These are phyloP conservation scores for Dreissena polymorpha DNA, from an alignment of 1,140 invertebrate species.

Conservation along the genomic window DNA sequence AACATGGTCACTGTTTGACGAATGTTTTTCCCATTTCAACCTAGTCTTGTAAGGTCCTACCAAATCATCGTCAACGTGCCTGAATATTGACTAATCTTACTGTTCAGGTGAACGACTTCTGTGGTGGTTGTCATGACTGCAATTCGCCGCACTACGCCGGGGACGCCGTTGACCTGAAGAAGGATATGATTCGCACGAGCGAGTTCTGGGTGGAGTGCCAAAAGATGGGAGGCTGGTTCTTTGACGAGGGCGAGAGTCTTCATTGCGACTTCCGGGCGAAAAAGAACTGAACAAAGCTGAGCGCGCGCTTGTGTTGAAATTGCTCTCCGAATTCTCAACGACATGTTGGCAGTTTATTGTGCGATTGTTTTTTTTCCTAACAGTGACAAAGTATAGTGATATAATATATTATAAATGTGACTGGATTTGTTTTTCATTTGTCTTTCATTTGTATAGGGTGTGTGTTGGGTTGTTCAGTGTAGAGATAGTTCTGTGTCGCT, in stretches of 20 bases:
- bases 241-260: slow-evolving; percentile 52
- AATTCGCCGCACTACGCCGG: slow-evolving; percentile 56
- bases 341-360: neutral
- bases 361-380: no score
- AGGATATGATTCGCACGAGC: slow-evolving; percentile 52
- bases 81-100: neutral
- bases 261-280: slow-evolving; percentile 54
- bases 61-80: no score
- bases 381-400: no score
- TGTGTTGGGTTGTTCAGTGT: no score
- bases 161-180: slow-evolving; percentile 53
- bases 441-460: neutral
- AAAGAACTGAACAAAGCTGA: slow-evolving; percentile 11
- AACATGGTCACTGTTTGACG: no score
- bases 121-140: slow-evolving; percentile 54
- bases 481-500: no score
- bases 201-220: slow-evolving; percentile 56
- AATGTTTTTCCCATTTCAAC: no score
- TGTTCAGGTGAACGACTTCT: slow-evolving; percentile 49
- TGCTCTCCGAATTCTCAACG: neutral
- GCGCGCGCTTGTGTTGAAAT: neutral
- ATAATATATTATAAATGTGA: neutral
- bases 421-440: neutral
- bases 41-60: no score
- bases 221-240: slow-evolving; percentile 58